Evolutionary conservation across 1,140 invertebrate species (phyloP).

Genomic region (Leptinotarsa undecemlineata): DNA sequence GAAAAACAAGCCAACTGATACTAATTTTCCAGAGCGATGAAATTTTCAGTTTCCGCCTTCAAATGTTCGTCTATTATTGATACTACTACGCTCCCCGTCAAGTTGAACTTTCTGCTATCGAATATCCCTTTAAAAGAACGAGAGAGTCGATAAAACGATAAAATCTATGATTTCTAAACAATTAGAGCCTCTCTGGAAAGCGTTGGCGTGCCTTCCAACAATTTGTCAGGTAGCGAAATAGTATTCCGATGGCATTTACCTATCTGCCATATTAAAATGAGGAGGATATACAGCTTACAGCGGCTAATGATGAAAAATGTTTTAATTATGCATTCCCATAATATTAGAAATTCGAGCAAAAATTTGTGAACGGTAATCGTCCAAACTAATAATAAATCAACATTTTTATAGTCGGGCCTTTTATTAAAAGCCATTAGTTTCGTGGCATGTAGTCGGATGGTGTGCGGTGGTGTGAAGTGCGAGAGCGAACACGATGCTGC

Average conservation of each 20-base stretch:
- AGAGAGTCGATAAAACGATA: constrained; percentile 14
- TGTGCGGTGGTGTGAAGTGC: constrained; percentile 31
- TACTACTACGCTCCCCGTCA: background rate
- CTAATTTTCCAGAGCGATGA: no score
- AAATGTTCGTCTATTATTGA: background rate
- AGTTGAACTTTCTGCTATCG: background rate
- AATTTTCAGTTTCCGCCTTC: no score
- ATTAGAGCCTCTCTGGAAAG: constrained; percentile 11
- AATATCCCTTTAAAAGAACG: background rate
- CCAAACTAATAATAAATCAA: constrained; percentile 55
- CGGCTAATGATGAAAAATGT: constrained; percentile 53
- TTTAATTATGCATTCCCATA: constrained; percentile 53
- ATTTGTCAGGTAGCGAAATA: constrained; percentile 25
- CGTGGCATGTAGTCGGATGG: constrained; percentile 40
- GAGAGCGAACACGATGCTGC: constrained; percentile 27
- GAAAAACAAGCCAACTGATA: no score
- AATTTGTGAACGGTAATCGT: constrained; percentile 52
- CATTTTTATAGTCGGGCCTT: constrained; percentile 55
- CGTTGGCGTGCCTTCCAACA: constrained; percentile 23
- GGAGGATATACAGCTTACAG: background rate
- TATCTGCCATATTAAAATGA: constrained; percentile 19
- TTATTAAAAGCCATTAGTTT: constrained; percentile 57
- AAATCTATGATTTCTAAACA: constrained; percentile 24
- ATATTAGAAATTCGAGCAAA: constrained; percentile 49
- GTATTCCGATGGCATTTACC: constrained; percentile 23